Evolutionary conservation across 2,113 vertebrate species (phyloP).

Genomic region (Vidua macroura): DNA sequence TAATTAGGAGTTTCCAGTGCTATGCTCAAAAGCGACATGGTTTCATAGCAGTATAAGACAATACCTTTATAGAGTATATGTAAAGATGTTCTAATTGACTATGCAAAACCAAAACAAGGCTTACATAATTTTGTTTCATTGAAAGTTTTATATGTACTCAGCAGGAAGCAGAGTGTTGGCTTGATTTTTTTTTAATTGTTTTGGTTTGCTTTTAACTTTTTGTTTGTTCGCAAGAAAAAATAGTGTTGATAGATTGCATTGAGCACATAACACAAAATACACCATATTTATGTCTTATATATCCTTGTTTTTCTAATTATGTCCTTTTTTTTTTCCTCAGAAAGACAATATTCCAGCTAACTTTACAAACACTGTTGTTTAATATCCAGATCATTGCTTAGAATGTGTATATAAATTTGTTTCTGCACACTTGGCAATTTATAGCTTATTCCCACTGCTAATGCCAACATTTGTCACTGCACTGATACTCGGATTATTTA

Average conservation of each 20-base stretch:
- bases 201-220: background rate
- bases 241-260: background rate
- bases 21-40: background rate
- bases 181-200: background rate
- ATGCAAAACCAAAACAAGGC: background rate
- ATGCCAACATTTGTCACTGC: background rate
- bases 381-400: background rate
- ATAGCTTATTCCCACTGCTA: background rate
- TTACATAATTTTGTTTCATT: background rate
- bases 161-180: background rate
- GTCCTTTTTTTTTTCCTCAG: background rate
- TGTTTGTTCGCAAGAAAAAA: background rate
- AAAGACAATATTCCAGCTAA: background rate
- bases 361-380: background rate
- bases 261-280: background rate
- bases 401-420: background rate
- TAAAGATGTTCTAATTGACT: background rate
- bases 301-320: background rate
- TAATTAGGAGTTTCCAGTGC: background rate
- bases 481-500: background rate
- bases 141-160: background rate
- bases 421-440: background rate
- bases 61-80: background rate
- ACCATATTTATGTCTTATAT: background rate
- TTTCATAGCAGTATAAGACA: background rate